phyloP scores from a whole-genome alignment of 2,888 invertebrate species.

The Anagyrus pseudococci region DNA sequence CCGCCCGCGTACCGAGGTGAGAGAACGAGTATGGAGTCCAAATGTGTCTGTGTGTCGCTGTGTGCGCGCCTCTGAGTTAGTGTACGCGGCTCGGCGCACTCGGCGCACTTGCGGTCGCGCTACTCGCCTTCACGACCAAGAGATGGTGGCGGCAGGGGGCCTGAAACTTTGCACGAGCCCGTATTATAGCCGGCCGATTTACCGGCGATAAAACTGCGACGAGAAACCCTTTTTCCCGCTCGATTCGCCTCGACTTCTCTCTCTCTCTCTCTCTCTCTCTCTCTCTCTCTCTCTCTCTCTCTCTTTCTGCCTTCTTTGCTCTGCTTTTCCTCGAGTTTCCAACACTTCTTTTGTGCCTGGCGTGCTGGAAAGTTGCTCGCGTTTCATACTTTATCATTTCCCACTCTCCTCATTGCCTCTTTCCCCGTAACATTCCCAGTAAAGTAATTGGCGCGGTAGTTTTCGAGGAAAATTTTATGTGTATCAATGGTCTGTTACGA shows the following conservation, averaged over 20 bases:
- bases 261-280: neutral
- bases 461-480: too few species aligned
- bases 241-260: neutral
- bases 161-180: slow-evolving; percentile 19
- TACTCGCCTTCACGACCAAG: neutral
- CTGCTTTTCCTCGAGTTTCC: neutral
- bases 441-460: too few species aligned
- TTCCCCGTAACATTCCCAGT: too few species aligned
- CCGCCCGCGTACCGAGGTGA: neutral
- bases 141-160: neutral
- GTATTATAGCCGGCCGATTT: slow-evolving; percentile 29
- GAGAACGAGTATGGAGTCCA: neutral
- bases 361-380: neutral
- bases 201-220: slow-evolving; percentile 29
- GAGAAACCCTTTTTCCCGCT: neutral
- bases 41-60: neutral
- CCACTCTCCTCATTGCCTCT: too few species aligned
- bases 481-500: too few species aligned
- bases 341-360: neutral
- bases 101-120: neutral
- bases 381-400: too few species aligned
- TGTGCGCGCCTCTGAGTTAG: neutral
- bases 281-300: neutral
- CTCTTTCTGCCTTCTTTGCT: neutral
- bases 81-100: neutral